Evolutionary conservation across 2,113 vertebrate species (phyloP), one percentile per base, ranked within the genome.

Genomic region (Oryzias javanicus): DNA sequence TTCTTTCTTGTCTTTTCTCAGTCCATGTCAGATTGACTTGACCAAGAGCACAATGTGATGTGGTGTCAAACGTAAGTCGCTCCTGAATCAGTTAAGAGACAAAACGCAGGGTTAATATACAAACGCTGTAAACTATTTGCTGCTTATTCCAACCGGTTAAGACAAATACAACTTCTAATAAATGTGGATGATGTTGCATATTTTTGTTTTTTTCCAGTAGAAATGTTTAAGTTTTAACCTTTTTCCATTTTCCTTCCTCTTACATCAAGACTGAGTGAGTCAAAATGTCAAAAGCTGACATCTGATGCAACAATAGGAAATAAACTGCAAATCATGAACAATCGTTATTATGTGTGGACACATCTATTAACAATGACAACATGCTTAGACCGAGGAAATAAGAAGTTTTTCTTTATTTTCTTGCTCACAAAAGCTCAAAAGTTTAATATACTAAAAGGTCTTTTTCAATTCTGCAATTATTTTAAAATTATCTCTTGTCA

Each of bases 271-370:
- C 52, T 59, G 64, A 53, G 68, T 19, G 20, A 55, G 46, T 80
- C 20, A 59, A 22, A 80, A 61, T 55, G 6, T 44, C 12, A 3
- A 17, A 56, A 22, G 42, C 19, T 75, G 64, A 70, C 42, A 71
- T 57, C 35, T 82, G 77, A 78, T 78, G 83, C 60, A 82, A 80
- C 48, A 50, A 24, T 14, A 17, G 22, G 62, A 60, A 70, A 80
- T n/a, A 29, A 25, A 35, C 40, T 55, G 22, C 18, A 67, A 58
- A 17, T 50, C 18, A n/a, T 55, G 41, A 63, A 48, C 51, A 42
- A 19, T 53, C 58, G 53, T 64, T 59, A 47, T 16, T n/a, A 50
- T 45, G 49, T 19, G 42, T 63, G 20, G 56, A 54, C 55, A 58
- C 27, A 46, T 48, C 25, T 49, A 69, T 46, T 29, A 54, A 17